phyloP scores from a whole-genome alignment of 2,888 invertebrate genomes.

The Crepidodera aurea region DNA sequence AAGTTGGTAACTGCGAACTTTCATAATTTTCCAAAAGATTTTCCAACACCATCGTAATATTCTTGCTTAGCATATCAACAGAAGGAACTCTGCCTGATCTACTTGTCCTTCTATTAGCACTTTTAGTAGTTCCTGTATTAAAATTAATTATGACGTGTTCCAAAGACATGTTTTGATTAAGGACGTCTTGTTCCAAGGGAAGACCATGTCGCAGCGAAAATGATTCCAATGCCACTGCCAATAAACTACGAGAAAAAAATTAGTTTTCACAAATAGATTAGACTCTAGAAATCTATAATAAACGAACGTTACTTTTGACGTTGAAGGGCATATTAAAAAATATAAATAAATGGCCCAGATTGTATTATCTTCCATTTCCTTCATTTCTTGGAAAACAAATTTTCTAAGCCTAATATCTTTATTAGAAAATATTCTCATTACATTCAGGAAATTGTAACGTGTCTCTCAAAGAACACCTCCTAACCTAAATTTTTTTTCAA shows the following conservation, averaged over 20 bases:
- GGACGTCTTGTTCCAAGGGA: conserved; percentile 41
- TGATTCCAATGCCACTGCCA: conserved; percentile 31
- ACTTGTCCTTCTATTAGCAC: conserved; percentile 4
- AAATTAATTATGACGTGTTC: conserved; percentile 49
- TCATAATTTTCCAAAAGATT: conserved; percentile 90
- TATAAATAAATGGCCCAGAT: too few species aligned
- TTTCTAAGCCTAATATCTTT: too few species aligned
- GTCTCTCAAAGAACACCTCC: too few species aligned
- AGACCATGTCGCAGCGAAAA: conserved; percentile 34
- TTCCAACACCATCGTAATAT: conserved; percentile 85
- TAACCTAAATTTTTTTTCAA: too few species aligned
- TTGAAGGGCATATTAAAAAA: too few species aligned
- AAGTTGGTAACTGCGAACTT: conserved; percentile 88
- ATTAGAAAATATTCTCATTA: too few species aligned
- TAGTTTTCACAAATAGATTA: too few species aligned
- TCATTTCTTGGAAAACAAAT: too few species aligned
- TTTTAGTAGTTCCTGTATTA: conserved; percentile 30
- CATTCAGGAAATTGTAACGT: too few species aligned
- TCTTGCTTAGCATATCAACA: conserved; percentile 69
- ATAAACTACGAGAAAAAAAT: conserved; percentile 3
- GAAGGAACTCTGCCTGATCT: conserved; percentile 40
- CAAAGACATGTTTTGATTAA: conserved; percentile 45
- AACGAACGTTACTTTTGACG: too few species aligned
- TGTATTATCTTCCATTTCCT: too few species aligned
- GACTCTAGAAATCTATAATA: too few species aligned